Conservation (phyloP, 2,888 invertebrate genomes). For the Drosophila gaucha region DNA sequence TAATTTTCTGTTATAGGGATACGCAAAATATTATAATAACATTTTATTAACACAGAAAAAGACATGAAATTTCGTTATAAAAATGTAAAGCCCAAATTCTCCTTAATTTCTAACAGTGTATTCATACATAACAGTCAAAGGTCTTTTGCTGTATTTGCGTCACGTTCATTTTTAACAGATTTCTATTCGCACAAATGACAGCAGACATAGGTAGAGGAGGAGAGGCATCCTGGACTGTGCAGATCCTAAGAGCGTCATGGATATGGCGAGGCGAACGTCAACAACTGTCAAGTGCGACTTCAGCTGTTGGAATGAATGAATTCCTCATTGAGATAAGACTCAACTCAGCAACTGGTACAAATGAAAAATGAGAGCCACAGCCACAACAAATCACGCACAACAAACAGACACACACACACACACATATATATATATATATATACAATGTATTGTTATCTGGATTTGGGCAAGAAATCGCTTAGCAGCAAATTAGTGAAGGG, state of each 20-base stretch:
- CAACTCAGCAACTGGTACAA: constrained; percentile 38
- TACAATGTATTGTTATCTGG: constrained; percentile 13
- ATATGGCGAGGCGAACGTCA: constrained; percentile 28
- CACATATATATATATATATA: constrained; percentile 1
- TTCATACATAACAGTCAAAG: constrained; percentile 14
- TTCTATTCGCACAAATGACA: constrained; percentile 23
- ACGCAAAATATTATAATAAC: too few relatives aligned
- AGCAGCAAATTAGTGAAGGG: constrained; percentile 49
- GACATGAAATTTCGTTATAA: too few relatives aligned
- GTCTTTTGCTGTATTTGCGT: constrained; percentile 55
- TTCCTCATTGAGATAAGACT: constrained; percentile 76
- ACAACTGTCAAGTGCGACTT: constrained; percentile 60
- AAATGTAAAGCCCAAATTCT: too few relatives aligned
- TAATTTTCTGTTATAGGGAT: too few relatives aligned
- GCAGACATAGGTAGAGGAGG: constrained; percentile 14
- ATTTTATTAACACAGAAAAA: too few relatives aligned
- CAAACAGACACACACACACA: constrained; percentile 11
- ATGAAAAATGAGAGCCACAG: constrained; percentile 62
- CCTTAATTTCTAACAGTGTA: constrained; percentile 5
- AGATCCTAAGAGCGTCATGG: constrained; percentile 4
- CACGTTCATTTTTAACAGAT: constrained; percentile 57
- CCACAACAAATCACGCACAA: constrained; percentile 26
- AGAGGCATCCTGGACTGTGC: not conserved
- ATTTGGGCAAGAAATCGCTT: constrained; percentile 28
- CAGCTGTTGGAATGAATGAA: constrained; percentile 61